Evolutionary conservation across 2,113 vertebrate species (phyloP).

Genomic region (Hemicordylus capensis): DNA sequence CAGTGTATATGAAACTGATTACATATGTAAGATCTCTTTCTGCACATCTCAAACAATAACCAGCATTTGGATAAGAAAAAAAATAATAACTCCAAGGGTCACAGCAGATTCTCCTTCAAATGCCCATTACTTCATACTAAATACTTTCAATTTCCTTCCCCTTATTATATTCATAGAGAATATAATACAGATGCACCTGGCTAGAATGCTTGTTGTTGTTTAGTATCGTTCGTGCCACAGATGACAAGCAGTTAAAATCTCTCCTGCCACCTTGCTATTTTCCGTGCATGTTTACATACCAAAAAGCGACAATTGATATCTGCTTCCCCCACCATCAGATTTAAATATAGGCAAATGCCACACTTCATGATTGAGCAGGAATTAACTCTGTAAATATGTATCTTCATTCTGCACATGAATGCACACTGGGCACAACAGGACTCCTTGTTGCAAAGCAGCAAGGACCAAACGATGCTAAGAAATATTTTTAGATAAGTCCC

Average conservation of each 20-base stretch:
- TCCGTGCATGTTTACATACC: constrained; percentile 33
- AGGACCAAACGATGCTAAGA: constrained; percentile 79
- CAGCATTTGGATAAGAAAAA: neutral
- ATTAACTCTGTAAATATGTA: constrained; percentile 55
- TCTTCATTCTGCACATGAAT: constrained; percentile 42
- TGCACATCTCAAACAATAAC: constrained; percentile 36
- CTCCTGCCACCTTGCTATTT: constrained; percentile 17
- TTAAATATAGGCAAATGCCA: constrained; percentile 38
- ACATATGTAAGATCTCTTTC: neutral
- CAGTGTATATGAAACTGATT: constrained; percentile 10
- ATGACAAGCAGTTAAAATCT: constrained; percentile 38
- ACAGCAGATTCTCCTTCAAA: constrained; percentile 38
- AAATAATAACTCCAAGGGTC: neutral
- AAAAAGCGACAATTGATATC: neutral
- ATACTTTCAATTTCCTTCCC: constrained; percentile 35
- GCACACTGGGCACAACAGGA: constrained; percentile 73
- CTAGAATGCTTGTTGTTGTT: constrained; percentile 6
- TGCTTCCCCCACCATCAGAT: constrained; percentile 15
- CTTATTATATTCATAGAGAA: constrained; percentile 38
- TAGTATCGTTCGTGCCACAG: neutral
- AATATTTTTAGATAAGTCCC: constrained; percentile 84
- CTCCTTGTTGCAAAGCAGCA: constrained; percentile 69
- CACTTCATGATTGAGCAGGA: constrained; percentile 47
- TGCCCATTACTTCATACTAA: constrained; percentile 35
- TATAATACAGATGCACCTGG: neutral